These are phyloP conservation scores for Chlorops oryzae DNA, from an alignment of 1,140 invertebrate genomes.

Conservation along the genomic window DNA sequence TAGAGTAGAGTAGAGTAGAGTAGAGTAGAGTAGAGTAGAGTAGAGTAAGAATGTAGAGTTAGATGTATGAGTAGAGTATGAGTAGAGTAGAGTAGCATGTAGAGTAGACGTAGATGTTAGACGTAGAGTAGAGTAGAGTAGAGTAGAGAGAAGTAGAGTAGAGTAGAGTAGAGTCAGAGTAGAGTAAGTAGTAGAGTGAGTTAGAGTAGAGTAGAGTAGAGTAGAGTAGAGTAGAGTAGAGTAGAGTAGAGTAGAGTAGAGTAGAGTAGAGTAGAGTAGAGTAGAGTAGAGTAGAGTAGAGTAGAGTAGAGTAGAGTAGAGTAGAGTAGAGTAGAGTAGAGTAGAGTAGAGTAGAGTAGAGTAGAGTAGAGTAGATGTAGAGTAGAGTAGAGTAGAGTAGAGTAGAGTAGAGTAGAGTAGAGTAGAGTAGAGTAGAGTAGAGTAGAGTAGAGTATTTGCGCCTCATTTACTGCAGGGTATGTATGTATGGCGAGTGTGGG, in stretches of 20 bases:
- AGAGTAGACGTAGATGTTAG: no score
- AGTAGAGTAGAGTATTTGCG: slow-evolving; percentile 6
- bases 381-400: slow-evolving; percentile 1
- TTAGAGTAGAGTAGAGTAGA: slow-evolving; percentile 4
- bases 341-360: slow-evolving; percentile 5
- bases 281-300: slow-evolving; percentile 2
- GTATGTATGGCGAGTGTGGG: no score
- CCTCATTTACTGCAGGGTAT: no score
- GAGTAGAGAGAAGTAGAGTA: no score
- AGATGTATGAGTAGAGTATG: slow-evolving; percentile 9
- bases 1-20: slow-evolving; percentile 4
- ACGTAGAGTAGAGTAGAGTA: no score
- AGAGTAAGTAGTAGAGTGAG: slow-evolving; percentile 2
- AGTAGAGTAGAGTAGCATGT: no score
- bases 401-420: slow-evolving; percentile 3
- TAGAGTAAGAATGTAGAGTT: no score
- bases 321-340: not conserved
- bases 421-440: slow-evolving; percentile 3
- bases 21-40: slow-evolving; percentile 5
- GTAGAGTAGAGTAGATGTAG: not conserved
- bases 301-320: slow-evolving; percentile 5
- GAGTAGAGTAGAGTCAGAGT: no score
- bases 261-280: slow-evolving; percentile 5
- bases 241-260: slow-evolving; percentile 5
- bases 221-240: slow-evolving; percentile 4